These are phyloP conservation scores for Agriotes lineatus DNA, from an alignment of 2,888 invertebrate genomes.

Conservation along the genomic window DNA sequence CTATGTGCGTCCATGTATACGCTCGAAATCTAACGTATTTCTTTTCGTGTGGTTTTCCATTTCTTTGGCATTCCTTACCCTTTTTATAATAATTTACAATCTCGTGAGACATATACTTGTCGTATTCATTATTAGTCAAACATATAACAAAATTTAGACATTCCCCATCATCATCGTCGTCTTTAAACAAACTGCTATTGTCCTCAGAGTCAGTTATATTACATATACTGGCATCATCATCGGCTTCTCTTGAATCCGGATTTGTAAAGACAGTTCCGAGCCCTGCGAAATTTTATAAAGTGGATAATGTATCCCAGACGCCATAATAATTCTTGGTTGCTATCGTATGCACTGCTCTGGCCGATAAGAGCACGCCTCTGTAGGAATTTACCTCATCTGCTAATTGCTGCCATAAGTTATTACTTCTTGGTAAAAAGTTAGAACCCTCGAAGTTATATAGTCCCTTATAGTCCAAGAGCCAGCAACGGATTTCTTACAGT, in stretches of 20 bases:
- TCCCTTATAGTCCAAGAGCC: too few species aligned
- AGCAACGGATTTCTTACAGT: too few species aligned
- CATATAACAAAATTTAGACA: too few species aligned
- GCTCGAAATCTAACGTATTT: background rate
- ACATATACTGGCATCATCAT: too few species aligned
- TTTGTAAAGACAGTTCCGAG: background rate
- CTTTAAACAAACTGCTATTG: too few species aligned
- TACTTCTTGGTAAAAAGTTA: background rate
- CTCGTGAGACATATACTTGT: too few species aligned
- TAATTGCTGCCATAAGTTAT: background rate
- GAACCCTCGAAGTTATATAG: background rate
- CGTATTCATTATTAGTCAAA: too few species aligned
- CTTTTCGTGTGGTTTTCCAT: background rate
- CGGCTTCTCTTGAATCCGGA: background rate
- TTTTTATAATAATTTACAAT: background rate
- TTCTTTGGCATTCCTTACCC: background rate
- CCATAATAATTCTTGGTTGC: background rate
- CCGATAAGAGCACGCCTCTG: background rate
- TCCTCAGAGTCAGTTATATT: too few species aligned
- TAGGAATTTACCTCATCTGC: background rate
- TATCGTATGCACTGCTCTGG: background rate
- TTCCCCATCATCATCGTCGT: too few species aligned
- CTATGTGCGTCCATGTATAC: background rate
- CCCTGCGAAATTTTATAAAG: background rate
- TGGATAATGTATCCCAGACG: background rate